These are phyloP conservation scores for Anthonomus grandis DNA, from an alignment of 1,140 invertebrate genomes.

Conservation along the genomic window DNA sequence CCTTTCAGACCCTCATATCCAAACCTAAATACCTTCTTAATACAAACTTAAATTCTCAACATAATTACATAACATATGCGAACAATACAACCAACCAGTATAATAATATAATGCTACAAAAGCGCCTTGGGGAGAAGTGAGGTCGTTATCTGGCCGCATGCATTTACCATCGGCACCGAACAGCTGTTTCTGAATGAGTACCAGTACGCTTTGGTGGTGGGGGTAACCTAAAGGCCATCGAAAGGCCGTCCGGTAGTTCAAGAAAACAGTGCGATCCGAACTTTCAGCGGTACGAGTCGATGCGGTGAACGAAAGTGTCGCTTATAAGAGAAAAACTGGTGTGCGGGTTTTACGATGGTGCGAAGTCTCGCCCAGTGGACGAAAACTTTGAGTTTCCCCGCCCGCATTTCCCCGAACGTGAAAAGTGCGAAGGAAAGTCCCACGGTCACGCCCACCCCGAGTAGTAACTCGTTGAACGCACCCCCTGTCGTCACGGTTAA, in stretches of 20 bases:
- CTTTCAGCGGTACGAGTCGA: not conserved
- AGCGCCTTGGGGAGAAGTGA: too few relatives aligned
- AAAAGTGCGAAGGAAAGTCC: constrained; percentile 65
- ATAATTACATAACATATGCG: not conserved
- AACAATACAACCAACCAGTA: not conserved
- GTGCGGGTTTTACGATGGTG: constrained; percentile 58
- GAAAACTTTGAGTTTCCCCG: constrained; percentile 81
- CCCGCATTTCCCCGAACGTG: constrained; percentile 74
- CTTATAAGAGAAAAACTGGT: not conserved
- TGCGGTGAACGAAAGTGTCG: not conserved
- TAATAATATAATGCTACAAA: too few relatives aligned
- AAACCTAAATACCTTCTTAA: not conserved
- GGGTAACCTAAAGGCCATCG: constrained; percentile 43
- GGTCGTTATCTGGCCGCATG: too few relatives aligned
- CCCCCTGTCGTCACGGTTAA: constrained; percentile 22
- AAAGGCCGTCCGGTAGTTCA: constrained; percentile 35
- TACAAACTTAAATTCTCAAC: not conserved
- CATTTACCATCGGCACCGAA: constrained; percentile 12
- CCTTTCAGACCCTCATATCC: too few relatives aligned
- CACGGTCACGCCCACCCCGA: constrained; percentile 43
- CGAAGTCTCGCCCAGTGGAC: constrained; percentile 82
- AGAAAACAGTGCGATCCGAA: constrained; percentile 29
- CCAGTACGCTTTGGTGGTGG: not conserved
- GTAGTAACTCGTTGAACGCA: constrained; percentile 35
- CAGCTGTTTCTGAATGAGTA: constrained; percentile 42